Percentiles rank a stretch among this genome's conserved stretches.
phyloP scores from a whole-genome alignment of 2,888 invertebrate genomes.

The Octodonta nipae region DNA sequence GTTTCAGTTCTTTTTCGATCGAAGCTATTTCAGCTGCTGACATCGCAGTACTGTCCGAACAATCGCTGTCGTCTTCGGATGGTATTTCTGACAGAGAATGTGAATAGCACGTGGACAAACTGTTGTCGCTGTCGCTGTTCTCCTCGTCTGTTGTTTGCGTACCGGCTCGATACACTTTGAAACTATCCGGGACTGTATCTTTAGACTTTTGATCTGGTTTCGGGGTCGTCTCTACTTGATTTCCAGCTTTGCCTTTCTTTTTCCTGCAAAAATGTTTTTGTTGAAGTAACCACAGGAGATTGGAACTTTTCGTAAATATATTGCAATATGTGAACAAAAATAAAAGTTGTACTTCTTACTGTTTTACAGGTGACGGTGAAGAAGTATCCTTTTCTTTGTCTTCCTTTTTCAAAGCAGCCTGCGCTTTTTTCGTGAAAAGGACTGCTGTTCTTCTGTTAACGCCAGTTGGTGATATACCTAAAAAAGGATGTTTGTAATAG shows the following conservation, averaged over 20 bases:
- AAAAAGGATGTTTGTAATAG: too few species aligned
- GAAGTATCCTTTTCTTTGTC: conserved; percentile 33
- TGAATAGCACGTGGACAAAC: conserved; percentile 37
- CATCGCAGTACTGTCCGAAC: conserved; percentile 34
- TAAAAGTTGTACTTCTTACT: too few species aligned
- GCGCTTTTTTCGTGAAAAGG: conserved; percentile 60
- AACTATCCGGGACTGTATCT: conserved; percentile 38
- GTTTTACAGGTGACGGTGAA: conserved; percentile 28
- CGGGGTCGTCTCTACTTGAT: conserved; percentile 6
- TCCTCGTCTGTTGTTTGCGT: conserved; percentile 30
- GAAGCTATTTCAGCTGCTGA: not conserved
- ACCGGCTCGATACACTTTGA: conserved; percentile 40
- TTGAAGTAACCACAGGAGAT: not conserved
- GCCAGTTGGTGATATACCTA: conserved; percentile 46
- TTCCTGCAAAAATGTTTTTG: conserved; percentile 12
- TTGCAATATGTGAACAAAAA: too few species aligned
- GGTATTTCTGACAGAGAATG: conserved; percentile 33
- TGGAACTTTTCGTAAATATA: not conserved
- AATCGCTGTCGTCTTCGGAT: conserved; percentile 30
- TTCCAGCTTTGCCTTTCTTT: conserved; percentile 18
- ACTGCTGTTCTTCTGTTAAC: conserved; percentile 65
- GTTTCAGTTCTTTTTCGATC: conserved; percentile 45
- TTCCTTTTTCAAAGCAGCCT: conserved; percentile 38
- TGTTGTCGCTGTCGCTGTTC: conserved; percentile 34
- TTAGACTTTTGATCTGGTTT: conserved; percentile 10